Evolutionary conservation across 1,140 invertebrate species (phyloP).

Genomic region (Ceratoteleas bidentatus): DNA sequence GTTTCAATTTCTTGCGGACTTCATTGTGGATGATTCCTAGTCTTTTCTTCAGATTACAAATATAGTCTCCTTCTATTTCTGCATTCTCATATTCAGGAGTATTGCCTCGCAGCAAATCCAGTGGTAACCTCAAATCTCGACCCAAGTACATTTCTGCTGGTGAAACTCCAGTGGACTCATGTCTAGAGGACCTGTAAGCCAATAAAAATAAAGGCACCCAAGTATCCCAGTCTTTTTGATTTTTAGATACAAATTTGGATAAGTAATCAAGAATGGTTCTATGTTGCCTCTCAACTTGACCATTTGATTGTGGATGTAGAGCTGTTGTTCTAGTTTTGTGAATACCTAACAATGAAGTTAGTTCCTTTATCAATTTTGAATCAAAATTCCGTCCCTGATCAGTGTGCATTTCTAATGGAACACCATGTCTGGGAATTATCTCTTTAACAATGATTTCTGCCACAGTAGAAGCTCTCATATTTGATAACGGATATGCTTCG

Average conservation of each 20-base stretch:
- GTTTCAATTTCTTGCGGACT: no score
- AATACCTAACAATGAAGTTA: conserved; percentile 14
- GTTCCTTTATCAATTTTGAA: conserved; percentile 23
- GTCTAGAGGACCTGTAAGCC: conserved; percentile 17
- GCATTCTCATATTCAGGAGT: no score
- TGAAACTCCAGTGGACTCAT: conserved; percentile 12
- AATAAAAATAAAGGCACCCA: conserved; percentile 20
- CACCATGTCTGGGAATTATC: conserved; percentile 46
- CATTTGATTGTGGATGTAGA: conserved; percentile 19
- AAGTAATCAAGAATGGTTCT: conserved; percentile 14
- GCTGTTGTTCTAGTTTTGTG: conserved; percentile 22
- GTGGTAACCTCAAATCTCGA: not conserved
- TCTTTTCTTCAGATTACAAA: no score
- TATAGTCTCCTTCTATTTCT: no score
- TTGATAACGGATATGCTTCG: conserved; percentile 3
- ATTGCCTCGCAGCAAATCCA: no score
- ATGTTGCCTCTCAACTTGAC: conserved; percentile 24
- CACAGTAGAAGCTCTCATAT: conserved; percentile 30
- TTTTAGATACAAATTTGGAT: conserved; percentile 21
- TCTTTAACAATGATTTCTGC: conserved; percentile 37
- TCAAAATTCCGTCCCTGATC: conserved; percentile 24
- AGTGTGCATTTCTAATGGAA: no score
- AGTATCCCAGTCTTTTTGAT: conserved; percentile 25
- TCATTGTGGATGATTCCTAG: no score
- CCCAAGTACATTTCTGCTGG: conserved; percentile 4